These are phyloP conservation scores for Gobio occitaniae DNA, from an alignment of 2,797 vertebrate genomes.

Conservation along the genomic window DNA sequence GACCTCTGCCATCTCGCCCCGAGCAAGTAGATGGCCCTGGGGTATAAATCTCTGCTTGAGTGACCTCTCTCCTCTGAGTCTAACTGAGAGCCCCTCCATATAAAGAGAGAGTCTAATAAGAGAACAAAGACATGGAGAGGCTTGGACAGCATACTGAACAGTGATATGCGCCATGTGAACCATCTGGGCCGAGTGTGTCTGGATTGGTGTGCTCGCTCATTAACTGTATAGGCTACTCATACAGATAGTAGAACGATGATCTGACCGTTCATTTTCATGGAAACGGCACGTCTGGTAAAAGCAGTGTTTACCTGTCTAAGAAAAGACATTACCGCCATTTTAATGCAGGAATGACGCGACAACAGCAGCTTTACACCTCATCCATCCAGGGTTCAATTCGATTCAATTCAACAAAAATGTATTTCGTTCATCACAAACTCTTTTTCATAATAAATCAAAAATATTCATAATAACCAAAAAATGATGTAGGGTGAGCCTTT, in stretches of 20 bases:
- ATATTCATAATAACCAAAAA: too few species aligned
- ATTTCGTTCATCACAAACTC: too few species aligned
- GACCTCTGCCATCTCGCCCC: slow-evolving; percentile 41
- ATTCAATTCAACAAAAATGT: too few species aligned
- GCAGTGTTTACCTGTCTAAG: neutral
- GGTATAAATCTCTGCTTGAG: slow-evolving; percentile 31
- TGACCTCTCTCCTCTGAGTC: slow-evolving; percentile 9
- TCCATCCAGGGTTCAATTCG: too few species aligned
- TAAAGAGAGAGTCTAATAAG: slow-evolving; percentile 11
- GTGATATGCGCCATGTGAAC: too few species aligned
- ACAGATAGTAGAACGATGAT: slow-evolving; percentile 18
- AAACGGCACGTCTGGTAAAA: slow-evolving; percentile 39
- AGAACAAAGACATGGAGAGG: slow-evolving; percentile 25
- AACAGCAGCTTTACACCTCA: neutral
- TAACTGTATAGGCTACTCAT: slow-evolving; percentile 4
- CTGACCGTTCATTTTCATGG: slow-evolving; percentile 50
- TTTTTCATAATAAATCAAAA: too few species aligned
- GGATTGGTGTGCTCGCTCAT: neutral
- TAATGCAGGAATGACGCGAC: neutral
- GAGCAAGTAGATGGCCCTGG: slow-evolving; percentile 13
- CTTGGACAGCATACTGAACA: slow-evolving; percentile 12
- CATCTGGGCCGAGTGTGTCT: neutral
- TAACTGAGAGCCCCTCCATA: neutral
- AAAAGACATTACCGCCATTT: neutral
- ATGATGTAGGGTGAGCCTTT: too few species aligned